Evolutionary conservation across 2,797 vertebrate species (phyloP).

Genomic region (Malacoctenus gilli): DNA sequence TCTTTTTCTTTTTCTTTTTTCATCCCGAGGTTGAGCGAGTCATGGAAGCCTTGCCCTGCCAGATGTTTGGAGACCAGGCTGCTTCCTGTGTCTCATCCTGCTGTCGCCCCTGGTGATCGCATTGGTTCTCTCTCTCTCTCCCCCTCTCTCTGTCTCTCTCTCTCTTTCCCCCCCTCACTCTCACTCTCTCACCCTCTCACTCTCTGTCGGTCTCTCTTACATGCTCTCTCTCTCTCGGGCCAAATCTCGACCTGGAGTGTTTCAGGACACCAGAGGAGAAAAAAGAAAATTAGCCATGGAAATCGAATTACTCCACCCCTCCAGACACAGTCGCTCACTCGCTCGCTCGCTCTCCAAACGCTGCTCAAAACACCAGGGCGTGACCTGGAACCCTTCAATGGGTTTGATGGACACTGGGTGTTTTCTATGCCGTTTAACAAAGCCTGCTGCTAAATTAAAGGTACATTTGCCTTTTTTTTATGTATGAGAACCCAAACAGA

Average conservation of each 20-base stretch:
- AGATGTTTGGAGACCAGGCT: conserved; percentile 83
- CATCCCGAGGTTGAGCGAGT: conserved; percentile 70
- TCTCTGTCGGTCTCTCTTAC: no score
- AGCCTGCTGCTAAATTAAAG: conserved; percentile 46
- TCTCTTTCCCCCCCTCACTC: no score
- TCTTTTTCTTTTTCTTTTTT: conserved; percentile 60
- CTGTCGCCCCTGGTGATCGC: conserved; percentile 76
- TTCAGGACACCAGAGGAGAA: conserved; percentile 73
- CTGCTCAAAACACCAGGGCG: conserved; percentile 60
- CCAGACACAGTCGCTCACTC: conserved; percentile 51
- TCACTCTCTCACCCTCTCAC: no score
- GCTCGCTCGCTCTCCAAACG: conserved; percentile 51
- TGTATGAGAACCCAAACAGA: conserved; percentile 42
- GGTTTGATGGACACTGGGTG: conserved; percentile 61
- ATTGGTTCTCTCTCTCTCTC: conserved; percentile 26
- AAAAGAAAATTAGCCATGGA: conserved; percentile 72
- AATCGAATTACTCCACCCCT: conserved; percentile 72
- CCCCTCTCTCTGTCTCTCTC: no score
- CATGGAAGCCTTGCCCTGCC: conserved; percentile 76
- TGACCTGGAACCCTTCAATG: conserved; percentile 69
- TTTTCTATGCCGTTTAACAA: conserved; percentile 59
- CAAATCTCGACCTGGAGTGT: conserved; percentile 66
- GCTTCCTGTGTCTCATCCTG: conserved; percentile 82
- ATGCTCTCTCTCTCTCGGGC: conserved; percentile 21
- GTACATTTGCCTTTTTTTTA: conserved; percentile 17